Conservation (phyloP, 2,888 invertebrate genomes). For the Volucella inanis region DNA sequence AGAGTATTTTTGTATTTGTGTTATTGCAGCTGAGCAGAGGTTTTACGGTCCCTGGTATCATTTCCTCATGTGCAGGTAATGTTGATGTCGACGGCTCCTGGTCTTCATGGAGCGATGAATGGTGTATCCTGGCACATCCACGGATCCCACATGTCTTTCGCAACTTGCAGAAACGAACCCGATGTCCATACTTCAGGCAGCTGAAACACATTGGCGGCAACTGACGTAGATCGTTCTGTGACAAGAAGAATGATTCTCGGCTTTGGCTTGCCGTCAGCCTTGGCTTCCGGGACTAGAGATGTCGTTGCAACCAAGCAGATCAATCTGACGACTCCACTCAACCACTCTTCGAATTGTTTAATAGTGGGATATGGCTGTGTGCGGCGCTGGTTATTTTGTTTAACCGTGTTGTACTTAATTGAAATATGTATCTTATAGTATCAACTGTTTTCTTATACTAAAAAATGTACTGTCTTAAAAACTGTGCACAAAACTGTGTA, state of each 20-base stretch:
- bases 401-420: too few relatives aligned
- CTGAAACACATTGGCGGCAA: conserved; percentile 10
- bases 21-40: conserved; percentile 2
- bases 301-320: conserved; percentile 10
- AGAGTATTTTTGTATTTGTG: not conserved
- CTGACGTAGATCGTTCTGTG: not conserved
- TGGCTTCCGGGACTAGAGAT: not conserved
- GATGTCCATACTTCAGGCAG: conserved; percentile 29
- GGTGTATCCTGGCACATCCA: conserved; percentile 16
- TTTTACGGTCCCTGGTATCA: not conserved
- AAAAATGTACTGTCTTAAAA: too few relatives aligned
- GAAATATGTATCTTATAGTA: too few relatives aligned
- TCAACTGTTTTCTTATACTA: too few relatives aligned
- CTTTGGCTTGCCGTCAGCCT: not conserved
- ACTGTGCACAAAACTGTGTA: too few relatives aligned
- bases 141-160: conserved; percentile 8
- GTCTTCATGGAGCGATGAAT: conserved; percentile 11
- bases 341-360: conserved; percentile 24
- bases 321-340: conserved; percentile 7
- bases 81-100: not conserved
- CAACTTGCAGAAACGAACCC: not conserved
- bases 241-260: not conserved
- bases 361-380: conserved; percentile 5
- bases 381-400: too few relatives aligned
- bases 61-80: not conserved